Percentiles rank a stretch among this genome's conserved stretches.
Conservation (phyloP, 2,113 vertebrate species). For the Spheniscus mendiculus region DNA sequence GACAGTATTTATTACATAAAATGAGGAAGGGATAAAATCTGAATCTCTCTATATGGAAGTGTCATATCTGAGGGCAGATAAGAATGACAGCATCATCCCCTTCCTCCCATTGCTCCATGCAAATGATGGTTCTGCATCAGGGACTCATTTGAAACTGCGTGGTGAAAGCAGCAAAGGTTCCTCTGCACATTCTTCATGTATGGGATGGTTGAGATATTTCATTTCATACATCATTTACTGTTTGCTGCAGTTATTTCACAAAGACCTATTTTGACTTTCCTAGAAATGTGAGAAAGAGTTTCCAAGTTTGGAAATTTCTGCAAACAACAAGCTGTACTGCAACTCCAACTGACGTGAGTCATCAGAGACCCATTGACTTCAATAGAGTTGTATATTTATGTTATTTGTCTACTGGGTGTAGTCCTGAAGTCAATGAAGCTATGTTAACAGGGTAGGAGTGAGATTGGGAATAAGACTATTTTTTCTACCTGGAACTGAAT, state of each 20-base stretch:
- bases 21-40: neutral
- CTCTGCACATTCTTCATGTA: conserved; percentile 8
- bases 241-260: conserved; percentile 44
- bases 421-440: neutral
- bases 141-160: neutral
- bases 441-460: neutral
- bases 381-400: neutral
- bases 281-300: conserved; percentile 24
- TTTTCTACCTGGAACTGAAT: neutral
- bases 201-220: conserved; percentile 28
- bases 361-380: conserved; percentile 25
- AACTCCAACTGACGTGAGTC: neutral
- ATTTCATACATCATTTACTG: conserved; percentile 67
- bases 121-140: conserved; percentile 21
- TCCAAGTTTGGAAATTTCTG: conserved; percentile 44
- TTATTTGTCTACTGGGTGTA: neutral
- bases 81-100: conserved; percentile 21
- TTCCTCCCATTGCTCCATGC: neutral
- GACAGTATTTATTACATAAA: neutral
- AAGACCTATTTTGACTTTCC: conserved; percentile 56
- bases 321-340: neutral
- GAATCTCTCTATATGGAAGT: neutral
- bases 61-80: neutral
- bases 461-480: neutral
- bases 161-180: conserved; percentile 25